Base-by-base conservation (phyloP, 1,140 invertebrate genomes). In the Whitmania pigra region DNA sequence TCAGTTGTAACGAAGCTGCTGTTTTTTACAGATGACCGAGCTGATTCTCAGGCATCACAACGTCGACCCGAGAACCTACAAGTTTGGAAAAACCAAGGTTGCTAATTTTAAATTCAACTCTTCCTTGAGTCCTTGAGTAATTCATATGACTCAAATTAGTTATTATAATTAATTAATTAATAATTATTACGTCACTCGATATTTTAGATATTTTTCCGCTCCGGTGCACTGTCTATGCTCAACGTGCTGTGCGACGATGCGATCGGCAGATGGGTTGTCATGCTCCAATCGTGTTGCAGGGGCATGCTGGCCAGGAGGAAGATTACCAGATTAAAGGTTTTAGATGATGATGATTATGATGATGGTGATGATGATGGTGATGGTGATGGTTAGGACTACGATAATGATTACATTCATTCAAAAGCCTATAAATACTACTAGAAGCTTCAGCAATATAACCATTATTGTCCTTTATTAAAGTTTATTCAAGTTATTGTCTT, bases 201-300 rank as follows among this genome's bases (percentile, higher is more conserved):
- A 11, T 49, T 71, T 15, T 84, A 95, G 93, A 91, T 96, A 77
- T 93, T 97, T 83, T 92, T 97, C 85, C 86, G 92, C 67, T 88
- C 89, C 72, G 92, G 92, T 75, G 89, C 91, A 66, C 85, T 97
- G 67, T 87, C 89, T 76, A 88, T 90, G 72, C 82, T 97, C 76
- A 93, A 97, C 80, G 87, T 89, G 11, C 88, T 90, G 73, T 86
- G 92, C 74, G 92, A 94, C 86, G 89, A 92, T 77, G 88, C 89
- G 71, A 86, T 95, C 29, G 88, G 89, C 0, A 90, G 88, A 75
- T 88, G 89, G 71, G 87, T 95, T 60, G 87, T 90, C 69, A 85
- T 88, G 54, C 85, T 95, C 66, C 92, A 95, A 80, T 89, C 92
- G 29, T 85, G 87, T 75, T 92, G 91, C 79, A 86, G 92, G 31